A percentile compares a stretch with the other conserved stretches of the same genome.
These are phyloP conservation scores for Mallotus villosus DNA, from an alignment of 2,797 vertebrate species.

Conservation along the genomic window DNA sequence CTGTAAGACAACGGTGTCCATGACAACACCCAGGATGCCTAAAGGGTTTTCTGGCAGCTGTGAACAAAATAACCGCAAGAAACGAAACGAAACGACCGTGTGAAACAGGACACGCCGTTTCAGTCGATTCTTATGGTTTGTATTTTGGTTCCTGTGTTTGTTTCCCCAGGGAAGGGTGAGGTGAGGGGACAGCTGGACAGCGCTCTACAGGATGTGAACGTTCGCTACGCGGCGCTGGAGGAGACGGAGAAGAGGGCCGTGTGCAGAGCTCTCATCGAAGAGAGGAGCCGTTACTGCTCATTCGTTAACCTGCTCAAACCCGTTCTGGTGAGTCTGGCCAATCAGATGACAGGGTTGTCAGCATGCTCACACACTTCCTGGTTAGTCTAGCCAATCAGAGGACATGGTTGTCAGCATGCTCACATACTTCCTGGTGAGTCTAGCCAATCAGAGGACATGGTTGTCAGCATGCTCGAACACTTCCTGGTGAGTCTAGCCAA, in stretches of 20 bases:
- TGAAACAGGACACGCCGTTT: too few species aligned
- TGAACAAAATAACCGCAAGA: too few species aligned
- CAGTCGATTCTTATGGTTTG: too few species aligned
- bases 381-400: too few species aligned
- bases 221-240: conserved; percentile 78
- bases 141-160: conserved; percentile 1
- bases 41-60: too few species aligned
- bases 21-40: too few species aligned
- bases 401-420: not conserved
- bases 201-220: conserved; percentile 82
- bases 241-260: conserved; percentile 82
- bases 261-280: conserved; percentile 77
- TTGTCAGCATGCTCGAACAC: not conserved
- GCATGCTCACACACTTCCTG: too few species aligned
- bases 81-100: too few species aligned
- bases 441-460: too few species aligned
- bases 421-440: not conserved
- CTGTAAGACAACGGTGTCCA: too few species aligned
- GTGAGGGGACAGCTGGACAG: conserved; percentile 78
- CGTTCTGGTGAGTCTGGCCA: conserved; percentile 56
- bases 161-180: conserved; percentile 76
- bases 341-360: too few species aligned
- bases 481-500: not conserved
- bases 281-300: conserved; percentile 79
- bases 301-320: conserved; percentile 82